Evolutionary conservation across 2,113 vertebrate genomes (phyloP).

Genomic region (Ammodytes dubius): DNA sequence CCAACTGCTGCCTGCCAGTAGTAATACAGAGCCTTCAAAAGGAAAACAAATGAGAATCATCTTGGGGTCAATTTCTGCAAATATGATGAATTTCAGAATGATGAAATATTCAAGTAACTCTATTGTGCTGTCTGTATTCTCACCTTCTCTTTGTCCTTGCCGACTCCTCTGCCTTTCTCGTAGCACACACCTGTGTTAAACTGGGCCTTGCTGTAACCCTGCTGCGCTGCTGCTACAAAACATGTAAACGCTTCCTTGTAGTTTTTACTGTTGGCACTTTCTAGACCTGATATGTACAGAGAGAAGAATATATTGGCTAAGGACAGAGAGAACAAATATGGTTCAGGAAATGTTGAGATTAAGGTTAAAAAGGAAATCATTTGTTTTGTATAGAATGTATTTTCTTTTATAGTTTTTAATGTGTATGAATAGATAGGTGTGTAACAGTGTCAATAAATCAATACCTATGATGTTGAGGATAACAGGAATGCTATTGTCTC

Average conservation of each 20-base stretch:
- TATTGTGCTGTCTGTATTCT: not conserved
- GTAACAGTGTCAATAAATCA: not conserved
- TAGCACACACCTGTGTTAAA: conserved; percentile 94
- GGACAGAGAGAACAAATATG: not conserved
- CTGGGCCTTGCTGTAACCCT: conserved; percentile 93
- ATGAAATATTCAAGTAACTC: not conserved
- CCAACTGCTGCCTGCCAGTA: conserved; percentile 87
- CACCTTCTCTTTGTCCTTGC: conserved; percentile 87
- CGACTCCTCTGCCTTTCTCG: conserved; percentile 90
- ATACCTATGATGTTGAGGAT: conserved; percentile 96
- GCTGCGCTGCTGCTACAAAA: conserved; percentile 91
- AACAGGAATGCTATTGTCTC: conserved; percentile 89
- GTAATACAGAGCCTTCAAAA: conserved; percentile 87
- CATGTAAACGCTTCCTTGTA: conserved; percentile 85
- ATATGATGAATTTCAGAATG: not conserved
- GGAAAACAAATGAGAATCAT: conserved; percentile 12
- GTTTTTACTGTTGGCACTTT: conserved; percentile 83
- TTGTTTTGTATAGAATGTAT: not conserved
- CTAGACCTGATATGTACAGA: conserved; percentile 84
- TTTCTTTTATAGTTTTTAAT: not conserved
- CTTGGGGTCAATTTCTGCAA: not conserved
- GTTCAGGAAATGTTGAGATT: not conserved
- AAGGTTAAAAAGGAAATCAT: not conserved
- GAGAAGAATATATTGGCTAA: not conserved
- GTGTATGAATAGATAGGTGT: not conserved